Evolutionary conservation across 2,888 invertebrate genomes (phyloP), one percentile per base, ranked within the genome.

Genomic region (Drosophila longiperda): DNA sequence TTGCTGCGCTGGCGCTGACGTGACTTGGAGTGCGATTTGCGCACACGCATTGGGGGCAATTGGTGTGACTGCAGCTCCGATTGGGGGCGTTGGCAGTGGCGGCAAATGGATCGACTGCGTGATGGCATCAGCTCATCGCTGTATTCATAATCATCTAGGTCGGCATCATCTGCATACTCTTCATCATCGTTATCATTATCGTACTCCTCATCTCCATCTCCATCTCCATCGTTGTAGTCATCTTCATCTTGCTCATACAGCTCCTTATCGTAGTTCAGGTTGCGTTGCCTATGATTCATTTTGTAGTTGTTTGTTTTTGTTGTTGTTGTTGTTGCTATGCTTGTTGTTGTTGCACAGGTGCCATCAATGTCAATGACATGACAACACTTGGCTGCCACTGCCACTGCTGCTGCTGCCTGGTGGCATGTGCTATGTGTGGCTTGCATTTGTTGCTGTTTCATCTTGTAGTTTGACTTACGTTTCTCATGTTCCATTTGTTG

Each of bases 41-140:
- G 84, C 49, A 63, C 57, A 12, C 75, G 82, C 26, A 60, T 36
- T 20, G 65, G 9, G 7, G 66, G 58, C 52, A 34, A 52, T 54
- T 83, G 83, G 40, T 76, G 87, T 6, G 89, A 71, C 59, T 88
- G 89, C 66, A 90, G 73, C 72, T 92, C 91, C 52, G 88, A 81
- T 69, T 92, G 90, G 48, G 92, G 88, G 34, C 92, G 89, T 65
- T 88, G 82, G 70, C 92, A 92, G 76, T 92, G 92, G 7, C 92
- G 91, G 66, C 92, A 92, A 64, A 90, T 84, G 53, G 82, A 74
- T 4, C 73, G 53, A 66, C 64, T 61, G 17, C 17, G 17, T 0
- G 26, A 9, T 9, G 26, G 17, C 63, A 40, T 61, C 52, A 20
- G 45, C 32, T 40, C 49, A 8, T 12, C 52, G 3, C 58, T 57